Percentiles rank a stretch among this genome's conserved stretches.
These are phyloP conservation scores for Vireo altiloquus DNA, from an alignment of 2,113 vertebrate genomes.

Conservation along the genomic window DNA sequence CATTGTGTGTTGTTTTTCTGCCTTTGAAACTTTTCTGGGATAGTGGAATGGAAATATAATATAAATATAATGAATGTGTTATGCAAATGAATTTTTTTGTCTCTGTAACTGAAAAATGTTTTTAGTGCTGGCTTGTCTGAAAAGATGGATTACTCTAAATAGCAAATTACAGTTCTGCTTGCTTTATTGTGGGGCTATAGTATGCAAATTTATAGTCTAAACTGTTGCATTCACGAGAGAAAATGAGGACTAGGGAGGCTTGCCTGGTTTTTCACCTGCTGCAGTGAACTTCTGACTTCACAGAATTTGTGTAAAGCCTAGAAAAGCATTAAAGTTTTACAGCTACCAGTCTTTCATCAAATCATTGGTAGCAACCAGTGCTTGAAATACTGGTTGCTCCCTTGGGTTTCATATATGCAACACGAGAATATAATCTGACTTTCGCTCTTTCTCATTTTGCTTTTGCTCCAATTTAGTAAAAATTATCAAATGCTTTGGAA, in stretches of 20 bases:
- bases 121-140: neutral
- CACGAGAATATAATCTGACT: slow-evolving; percentile 37
- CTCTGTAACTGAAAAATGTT: neutral
- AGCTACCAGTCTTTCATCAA: slow-evolving; percentile 21
- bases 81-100: neutral
- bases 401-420: slow-evolving; percentile 32
- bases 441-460: neutral
- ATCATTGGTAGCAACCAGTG: slow-evolving; percentile 23
- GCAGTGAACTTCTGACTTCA: slow-evolving; percentile 56
- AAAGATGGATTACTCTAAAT: neutral
- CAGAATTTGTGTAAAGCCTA: slow-evolving; percentile 11
- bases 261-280: slow-evolving; percentile 56
- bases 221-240: slow-evolving; percentile 33
- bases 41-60: neutral
- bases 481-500: neutral
- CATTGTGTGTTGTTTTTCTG: neutral
- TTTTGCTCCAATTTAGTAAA: neutral
- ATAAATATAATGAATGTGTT: neutral
- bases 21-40: neutral
- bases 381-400: slow-evolving; percentile 19
- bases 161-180: neutral
- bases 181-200: neutral
- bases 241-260: neutral
- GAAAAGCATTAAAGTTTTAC: slow-evolving; percentile 36
- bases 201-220: slow-evolving; percentile 5